These are phyloP conservation scores for Ennomos fuscantarius DNA, from an alignment of 2,888 invertebrate genomes.

Conservation along the genomic window DNA sequence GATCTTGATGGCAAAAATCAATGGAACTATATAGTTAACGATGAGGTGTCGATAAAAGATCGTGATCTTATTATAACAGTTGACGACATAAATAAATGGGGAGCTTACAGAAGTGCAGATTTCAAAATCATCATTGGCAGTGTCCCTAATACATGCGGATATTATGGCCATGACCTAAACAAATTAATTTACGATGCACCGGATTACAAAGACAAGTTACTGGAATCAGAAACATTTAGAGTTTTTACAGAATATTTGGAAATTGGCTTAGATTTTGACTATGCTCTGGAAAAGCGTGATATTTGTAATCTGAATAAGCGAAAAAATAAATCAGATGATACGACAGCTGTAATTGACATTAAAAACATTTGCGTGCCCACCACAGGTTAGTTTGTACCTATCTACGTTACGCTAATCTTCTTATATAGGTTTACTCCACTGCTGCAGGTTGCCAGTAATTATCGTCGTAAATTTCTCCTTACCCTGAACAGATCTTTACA, in stretches of 20 bases:
- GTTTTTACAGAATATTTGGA: slow-evolving; percentile 54
- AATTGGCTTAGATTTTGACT: slow-evolving; percentile 44
- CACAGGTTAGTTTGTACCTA: slow-evolving; percentile 42
- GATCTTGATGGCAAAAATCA: slow-evolving; percentile 87
- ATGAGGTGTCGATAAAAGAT: slow-evolving; percentile 62
- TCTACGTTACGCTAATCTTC: too few relatives aligned
- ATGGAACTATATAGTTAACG: slow-evolving; percentile 84
- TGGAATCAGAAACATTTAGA: slow-evolving; percentile 48
- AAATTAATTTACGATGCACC: slow-evolving; percentile 41
- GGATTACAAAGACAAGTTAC: slow-evolving; percentile 49
- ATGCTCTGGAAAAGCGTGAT: slow-evolving; percentile 43
- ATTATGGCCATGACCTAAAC: slow-evolving; percentile 48
- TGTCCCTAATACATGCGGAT: slow-evolving; percentile 43
- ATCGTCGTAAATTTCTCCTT: too few relatives aligned
- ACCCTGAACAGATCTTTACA: too few relatives aligned
- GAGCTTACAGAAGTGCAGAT: slow-evolving; percentile 58
- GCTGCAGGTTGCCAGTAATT: too few relatives aligned
- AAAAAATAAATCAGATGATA: slow-evolving; percentile 11
- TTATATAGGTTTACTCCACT: too few relatives aligned
- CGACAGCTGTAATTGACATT: background rate
- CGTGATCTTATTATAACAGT: slow-evolving; percentile 81
- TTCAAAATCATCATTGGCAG: slow-evolving; percentile 60
- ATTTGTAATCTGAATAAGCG: slow-evolving; percentile 21
- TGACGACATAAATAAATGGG: slow-evolving; percentile 69
- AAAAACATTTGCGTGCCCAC: slow-evolving; percentile 53